Percentiles rank a stretch among this genome's conserved stretches.
Conservation (phyloP, 2,113 vertebrate species). For the Verasper variegatus region DNA sequence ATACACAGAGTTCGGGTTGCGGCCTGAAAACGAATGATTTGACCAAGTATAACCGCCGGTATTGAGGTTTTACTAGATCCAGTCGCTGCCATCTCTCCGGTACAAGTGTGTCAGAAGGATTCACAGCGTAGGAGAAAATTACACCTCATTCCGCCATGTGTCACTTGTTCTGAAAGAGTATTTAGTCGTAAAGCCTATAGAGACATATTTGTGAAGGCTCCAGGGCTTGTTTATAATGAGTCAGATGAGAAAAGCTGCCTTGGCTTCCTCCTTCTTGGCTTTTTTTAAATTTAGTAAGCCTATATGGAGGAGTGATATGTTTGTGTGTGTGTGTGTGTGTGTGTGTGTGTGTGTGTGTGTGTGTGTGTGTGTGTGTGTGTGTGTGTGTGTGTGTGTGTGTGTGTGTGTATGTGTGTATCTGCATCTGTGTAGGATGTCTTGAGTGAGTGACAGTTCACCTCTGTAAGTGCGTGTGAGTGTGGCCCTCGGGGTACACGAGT, state of each 20-base stretch:
- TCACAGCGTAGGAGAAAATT: conserved; percentile 49
- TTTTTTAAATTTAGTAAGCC: conserved; percentile 30
- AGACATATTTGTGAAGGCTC: conserved; percentile 40
- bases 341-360: not conserved
- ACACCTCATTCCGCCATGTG: conserved; percentile 64
- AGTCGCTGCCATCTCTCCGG: not conserved
- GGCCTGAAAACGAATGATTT: too few species aligned
- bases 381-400: not conserved
- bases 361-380: conserved; percentile 1
- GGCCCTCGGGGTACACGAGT: conserved; percentile 43
- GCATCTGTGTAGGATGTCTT: conserved; percentile 46
- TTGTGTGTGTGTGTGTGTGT: not conserved
- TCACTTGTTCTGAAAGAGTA: conserved; percentile 55
- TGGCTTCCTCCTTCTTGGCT: conserved; percentile 29
- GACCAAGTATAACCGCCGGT: not conserved
- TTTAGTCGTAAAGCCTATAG: conserved; percentile 44
- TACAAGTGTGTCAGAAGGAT: conserved; percentile 51
- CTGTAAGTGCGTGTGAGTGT: conserved; percentile 46
- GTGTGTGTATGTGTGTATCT: conserved; percentile 22
- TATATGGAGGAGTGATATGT: conserved; percentile 33
- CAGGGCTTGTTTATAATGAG: conserved; percentile 64
- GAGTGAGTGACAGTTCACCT: conserved; percentile 66
- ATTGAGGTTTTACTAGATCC: not conserved
- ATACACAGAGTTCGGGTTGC: too few species aligned
- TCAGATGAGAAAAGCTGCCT: conserved; percentile 57